Evolutionary conservation across 2,888 invertebrate genomes (phyloP).

Genomic region (Drosophila acutilabella): DNA sequence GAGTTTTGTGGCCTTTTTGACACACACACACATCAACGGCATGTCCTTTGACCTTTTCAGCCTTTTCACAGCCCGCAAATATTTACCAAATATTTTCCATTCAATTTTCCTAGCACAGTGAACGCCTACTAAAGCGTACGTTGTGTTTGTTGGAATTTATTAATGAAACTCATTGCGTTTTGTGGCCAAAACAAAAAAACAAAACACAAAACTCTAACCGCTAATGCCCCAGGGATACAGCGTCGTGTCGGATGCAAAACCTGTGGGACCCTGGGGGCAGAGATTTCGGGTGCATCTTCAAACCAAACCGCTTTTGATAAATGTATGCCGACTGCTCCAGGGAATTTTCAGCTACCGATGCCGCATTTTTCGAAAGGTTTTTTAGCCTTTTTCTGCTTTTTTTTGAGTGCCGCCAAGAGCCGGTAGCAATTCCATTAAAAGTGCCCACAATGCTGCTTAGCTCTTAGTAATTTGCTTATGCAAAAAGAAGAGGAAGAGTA

Average conservation of each 20-base stretch:
- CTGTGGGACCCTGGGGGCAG: slow-evolving; percentile 20
- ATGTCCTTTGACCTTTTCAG: slow-evolving; percentile 50
- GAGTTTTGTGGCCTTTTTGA: slow-evolving; percentile 34
- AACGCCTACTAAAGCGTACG: slow-evolving; percentile 57
- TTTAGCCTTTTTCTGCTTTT: slow-evolving; percentile 13
- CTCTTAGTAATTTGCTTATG: slow-evolving; percentile 63
- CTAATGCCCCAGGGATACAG: slow-evolving; percentile 54
- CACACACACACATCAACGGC: slow-evolving; percentile 29
- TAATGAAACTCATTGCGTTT: slow-evolving; percentile 76
- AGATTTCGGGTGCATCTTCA: slow-evolving; percentile 59
- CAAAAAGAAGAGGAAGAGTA: slow-evolving; percentile 42
- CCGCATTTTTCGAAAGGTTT: slow-evolving; percentile 31
- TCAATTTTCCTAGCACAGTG: slow-evolving; percentile 45
- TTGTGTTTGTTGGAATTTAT: slow-evolving; percentile 72
- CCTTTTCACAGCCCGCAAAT: slow-evolving; percentile 63
- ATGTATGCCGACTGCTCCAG: slow-evolving; percentile 57
- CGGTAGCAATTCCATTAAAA: slow-evolving; percentile 80
- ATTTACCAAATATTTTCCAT: slow-evolving; percentile 79
- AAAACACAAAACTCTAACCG: slow-evolving; percentile 17
- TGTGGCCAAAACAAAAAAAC: slow-evolving; percentile 25
- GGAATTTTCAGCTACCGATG: slow-evolving; percentile 67
- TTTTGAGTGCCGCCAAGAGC: slow-evolving; percentile 37
- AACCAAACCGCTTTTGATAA: slow-evolving; percentile 73
- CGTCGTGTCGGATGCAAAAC: slow-evolving; percentile 36
- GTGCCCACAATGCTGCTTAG: slow-evolving; percentile 22